Base-by-base conservation (phyloP, 2,797 vertebrate species). In the Spinibarbus caldwelli region DNA sequence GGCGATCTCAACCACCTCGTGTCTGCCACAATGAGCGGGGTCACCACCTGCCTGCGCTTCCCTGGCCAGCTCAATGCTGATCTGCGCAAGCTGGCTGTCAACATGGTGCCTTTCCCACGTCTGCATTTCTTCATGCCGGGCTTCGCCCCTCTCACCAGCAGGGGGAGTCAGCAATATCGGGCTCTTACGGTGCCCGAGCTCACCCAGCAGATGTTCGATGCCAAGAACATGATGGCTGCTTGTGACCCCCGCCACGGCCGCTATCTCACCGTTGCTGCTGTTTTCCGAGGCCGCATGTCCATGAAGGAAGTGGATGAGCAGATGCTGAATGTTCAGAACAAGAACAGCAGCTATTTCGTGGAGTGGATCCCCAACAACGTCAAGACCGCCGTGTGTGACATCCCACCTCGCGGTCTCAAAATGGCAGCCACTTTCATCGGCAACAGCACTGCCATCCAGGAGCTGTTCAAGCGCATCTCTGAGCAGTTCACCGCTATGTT, bases 241-340 rank as follows among this genome's bases (percentile, higher is more conserved):
- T 97, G 96, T 4, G 96, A 96, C 87, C 96, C 96, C 0, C 95
- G 96, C 0, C 96, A 96, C 0, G 96, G 96, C 0, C 96, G 96
- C 14, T 97, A 96, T 90, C 95, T 97, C 88, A 97, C 96, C 0
- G 96, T 97, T 89, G 96, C 96, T 0, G 96, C 96, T 26, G 93
- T 96, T 80, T 96, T 96, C 94, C 92, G 96, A 0, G 96, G 96
- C 85, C 95, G 96, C 86, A 97, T 97, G 96, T 96, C 96, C 86
- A 97, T 97, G 96, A 97, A 97, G 90, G 96, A 97, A 89, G 96
- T 96, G 85, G 96, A 96, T 23, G 96, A 96, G 92, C 96, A 96
- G 92, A 96, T 95, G 96, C 93, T 96, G n/a, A 96, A 96, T 15
- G 94, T 96, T 88, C 96, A 96, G 93, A 96, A 96, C 92, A 96